Evolutionary conservation across 2,797 vertebrate genomes (phyloP).

Genomic region (Sebastolobus alascanus): DNA sequence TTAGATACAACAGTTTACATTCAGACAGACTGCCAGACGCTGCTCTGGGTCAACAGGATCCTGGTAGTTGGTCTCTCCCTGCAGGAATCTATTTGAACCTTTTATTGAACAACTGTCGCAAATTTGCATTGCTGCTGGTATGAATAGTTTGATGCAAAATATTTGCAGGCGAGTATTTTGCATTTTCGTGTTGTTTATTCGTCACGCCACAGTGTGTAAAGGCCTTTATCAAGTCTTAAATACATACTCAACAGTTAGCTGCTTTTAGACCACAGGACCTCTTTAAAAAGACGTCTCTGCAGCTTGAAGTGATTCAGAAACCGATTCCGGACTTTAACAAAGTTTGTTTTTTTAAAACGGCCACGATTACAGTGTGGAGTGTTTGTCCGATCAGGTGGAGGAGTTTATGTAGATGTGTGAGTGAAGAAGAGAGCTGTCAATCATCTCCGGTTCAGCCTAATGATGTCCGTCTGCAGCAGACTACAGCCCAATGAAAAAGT

Average conservation of each 20-base stretch:
- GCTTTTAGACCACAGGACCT: background rate
- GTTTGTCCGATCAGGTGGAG: constrained; percentile 27
- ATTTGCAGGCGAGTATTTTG: background rate
- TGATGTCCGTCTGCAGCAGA: background rate
- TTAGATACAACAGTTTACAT: no score
- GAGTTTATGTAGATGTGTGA: constrained; percentile 5
- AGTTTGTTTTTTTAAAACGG: background rate
- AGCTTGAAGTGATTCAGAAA: background rate
- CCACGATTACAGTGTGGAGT: background rate
- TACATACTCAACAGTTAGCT: background rate
- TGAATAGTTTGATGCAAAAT: background rate
- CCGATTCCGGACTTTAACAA: background rate
- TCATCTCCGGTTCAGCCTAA: constrained; percentile 19
- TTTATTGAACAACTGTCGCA: no score
- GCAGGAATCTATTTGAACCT: no score
- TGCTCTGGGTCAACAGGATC: no score
- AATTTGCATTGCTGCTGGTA: no score
- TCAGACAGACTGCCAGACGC: no score
- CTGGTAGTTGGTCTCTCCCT: no score
- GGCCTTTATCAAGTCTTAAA: background rate
- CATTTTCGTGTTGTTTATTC: no score
- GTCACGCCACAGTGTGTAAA: no score
- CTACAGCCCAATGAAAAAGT: constrained; percentile 9
- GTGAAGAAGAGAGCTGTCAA: constrained; percentile 33
- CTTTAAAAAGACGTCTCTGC: background rate